Evolutionary conservation across 2,113 vertebrate genomes (phyloP).

Genomic region (Corythaixoides concolor): DNA sequence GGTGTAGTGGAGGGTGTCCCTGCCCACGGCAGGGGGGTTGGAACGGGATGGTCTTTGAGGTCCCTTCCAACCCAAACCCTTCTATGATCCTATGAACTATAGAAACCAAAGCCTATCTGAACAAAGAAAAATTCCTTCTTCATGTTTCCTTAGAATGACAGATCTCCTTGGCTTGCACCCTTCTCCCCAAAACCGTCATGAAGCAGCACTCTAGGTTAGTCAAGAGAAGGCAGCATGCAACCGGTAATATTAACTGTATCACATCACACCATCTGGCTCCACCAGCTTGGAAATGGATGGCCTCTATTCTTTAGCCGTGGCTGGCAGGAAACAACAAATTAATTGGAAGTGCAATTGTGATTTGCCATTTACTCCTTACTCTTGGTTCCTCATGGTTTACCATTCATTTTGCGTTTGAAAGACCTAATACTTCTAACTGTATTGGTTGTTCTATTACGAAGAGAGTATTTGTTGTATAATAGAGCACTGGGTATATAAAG

Average conservation of each 20-base stretch:
- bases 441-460: not conserved
- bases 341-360: not conserved
- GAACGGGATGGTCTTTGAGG: too few relatives aligned
- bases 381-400: not conserved
- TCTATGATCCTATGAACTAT: too few relatives aligned
- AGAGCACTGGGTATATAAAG: not conserved
- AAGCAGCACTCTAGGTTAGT: not conserved
- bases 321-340: not conserved
- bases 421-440: not conserved
- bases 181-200: accelerated
- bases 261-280: not conserved
- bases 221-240: slow-evolving; percentile 13
- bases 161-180: not conserved
- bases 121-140: not conserved
- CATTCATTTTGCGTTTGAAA: not conserved
- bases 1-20: too few relatives aligned
- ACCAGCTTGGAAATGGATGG: not conserved
- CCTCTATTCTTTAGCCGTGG: not conserved
- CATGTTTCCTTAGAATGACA: not conserved
- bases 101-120: not conserved
- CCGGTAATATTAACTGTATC: not conserved
- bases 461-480: not conserved
- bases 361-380: not conserved
- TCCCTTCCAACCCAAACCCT: too few relatives aligned
- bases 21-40: too few relatives aligned